Percentiles rank a stretch among this genome's conserved stretches.
Conservation (phyloP, 2,888 invertebrate genomes). For the Conchocele bisecta region DNA sequence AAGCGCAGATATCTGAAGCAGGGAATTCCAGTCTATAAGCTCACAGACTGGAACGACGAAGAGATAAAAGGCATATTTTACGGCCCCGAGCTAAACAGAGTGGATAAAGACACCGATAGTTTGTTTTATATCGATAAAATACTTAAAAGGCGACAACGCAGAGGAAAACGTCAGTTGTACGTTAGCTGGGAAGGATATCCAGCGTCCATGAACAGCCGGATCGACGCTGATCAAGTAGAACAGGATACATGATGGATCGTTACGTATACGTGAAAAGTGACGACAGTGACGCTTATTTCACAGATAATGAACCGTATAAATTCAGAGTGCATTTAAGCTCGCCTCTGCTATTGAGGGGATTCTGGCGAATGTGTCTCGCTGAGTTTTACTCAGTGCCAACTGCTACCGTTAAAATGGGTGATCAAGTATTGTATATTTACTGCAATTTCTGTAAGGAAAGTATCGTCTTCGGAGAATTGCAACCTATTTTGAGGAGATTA, state of each 20-base stretch:
- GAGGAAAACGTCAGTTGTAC: background rate
- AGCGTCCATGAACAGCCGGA: background rate
- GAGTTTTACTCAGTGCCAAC: slow-evolving; percentile 1
- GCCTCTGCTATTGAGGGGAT: slow-evolving; percentile 5
- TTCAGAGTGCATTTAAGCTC: background rate
- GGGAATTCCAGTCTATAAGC: background rate
- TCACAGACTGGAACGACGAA: background rate
- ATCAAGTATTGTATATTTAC: background rate
- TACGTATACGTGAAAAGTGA: slow-evolving; percentile 1
- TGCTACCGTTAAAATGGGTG: background rate
- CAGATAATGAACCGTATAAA: slow-evolving; percentile 3
- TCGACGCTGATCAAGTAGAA: background rate
- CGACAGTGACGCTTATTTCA: slow-evolving; percentile 7
- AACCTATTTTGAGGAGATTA: slow-evolving; percentile 1
- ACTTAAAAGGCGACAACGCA: background rate
- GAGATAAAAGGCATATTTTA: slow-evolving; percentile 10
- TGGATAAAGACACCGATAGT: background rate
- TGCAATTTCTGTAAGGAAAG: slow-evolving; percentile 12
- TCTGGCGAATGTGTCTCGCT: background rate
- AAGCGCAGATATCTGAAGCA: background rate
- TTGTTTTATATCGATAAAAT: slow-evolving; percentile 1
- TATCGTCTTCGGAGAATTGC: slow-evolving; percentile 2
- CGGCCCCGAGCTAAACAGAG: slow-evolving; percentile 6
- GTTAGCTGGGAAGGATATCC: slow-evolving; percentile 7
- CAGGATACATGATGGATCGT: background rate